Evolutionary conservation across 2,797 vertebrate species (phyloP), one percentile per base, ranked within the genome.

Genomic region (Tenualosa thibaudeaui): DNA sequence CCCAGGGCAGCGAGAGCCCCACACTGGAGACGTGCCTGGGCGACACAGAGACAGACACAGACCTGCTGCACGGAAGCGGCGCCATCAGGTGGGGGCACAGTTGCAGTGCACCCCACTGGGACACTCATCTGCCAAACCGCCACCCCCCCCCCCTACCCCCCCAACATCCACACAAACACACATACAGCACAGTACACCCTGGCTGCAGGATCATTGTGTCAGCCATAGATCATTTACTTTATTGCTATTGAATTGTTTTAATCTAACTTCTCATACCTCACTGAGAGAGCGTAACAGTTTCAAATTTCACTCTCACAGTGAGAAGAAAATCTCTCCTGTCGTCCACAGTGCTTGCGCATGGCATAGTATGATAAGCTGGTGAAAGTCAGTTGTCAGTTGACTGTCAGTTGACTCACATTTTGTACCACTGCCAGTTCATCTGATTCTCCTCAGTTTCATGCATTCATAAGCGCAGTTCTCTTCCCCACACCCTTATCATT

Each of bases 21-120:
- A 94, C 94, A 0, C 62, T 93, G 84, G 95, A 95, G 88, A 93
- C 93, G 0, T 93, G 91, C 85, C 83, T 95, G 82, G 94, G 94
- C n/a, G 94, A 96, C 43, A 89, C 90, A 2, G 91, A 91, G 40
- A 56, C 17, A 3, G 54, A 56, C 12, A 86, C 86, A 0, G 89
- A 91, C 51, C 83, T 88, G n/a, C 60, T 85, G 7, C 84, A 40
- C 26, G 85, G 82, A 58, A 88, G 83, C 78, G 83, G 83, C 9
- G 24, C 86, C 81, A 46, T 71, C 62, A 88, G 88, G 90, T 91
- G 71, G 51, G 51, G 7, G 51, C 0, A 13, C 12, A 17, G 37
- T 13, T 0, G 68, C 68, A 24, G 85, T 86, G 40, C 51, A 13
- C 13, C 51, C 6, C 22, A 13, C 71, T 5, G 17, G 26, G 65